Percentiles rank a stretch among this genome's conserved stretches.
phyloP scores from a whole-genome alignment of 2,113 vertebrate species.

The Pseudolaguvia tuberculata region DNA sequence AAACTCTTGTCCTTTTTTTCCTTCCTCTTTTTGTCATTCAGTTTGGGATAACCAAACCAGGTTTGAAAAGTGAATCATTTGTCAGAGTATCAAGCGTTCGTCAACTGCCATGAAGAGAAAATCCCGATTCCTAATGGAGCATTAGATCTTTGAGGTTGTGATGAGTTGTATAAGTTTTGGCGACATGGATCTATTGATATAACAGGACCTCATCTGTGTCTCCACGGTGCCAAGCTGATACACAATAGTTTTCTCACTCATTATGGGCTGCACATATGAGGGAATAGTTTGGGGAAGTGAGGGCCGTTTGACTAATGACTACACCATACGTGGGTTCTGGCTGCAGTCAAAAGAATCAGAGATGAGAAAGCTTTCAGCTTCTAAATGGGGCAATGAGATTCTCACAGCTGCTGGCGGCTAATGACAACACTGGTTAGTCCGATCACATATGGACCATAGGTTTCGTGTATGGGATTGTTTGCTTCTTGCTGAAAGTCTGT shows the following conservation, averaged over 20 bases:
- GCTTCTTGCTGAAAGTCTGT: conserved; percentile 23
- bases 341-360: conserved; percentile 30
- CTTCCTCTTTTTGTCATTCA: conserved; percentile 23
- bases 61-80: conserved; percentile 14
- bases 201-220: conserved; percentile 36
- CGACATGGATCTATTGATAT: conserved; percentile 8
- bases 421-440: conserved; percentile 2
- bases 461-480: conserved; percentile 4
- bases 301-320: conserved; percentile 37
- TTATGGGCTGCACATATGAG: conserved; percentile 9
- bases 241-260: conserved; percentile 35
- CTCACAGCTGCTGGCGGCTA: conserved; percentile 6
- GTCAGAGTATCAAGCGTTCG: conserved; percentile 14
- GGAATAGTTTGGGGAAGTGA: conserved; percentile 11
- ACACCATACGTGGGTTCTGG: conserved; percentile 31
- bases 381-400: conserved; percentile 14
- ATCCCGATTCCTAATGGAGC: conserved; percentile 27
- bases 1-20: not conserved
- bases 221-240: conserved; percentile 30
- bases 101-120: conserved; percentile 25
- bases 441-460: conserved; percentile 8
- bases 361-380: conserved; percentile 4
- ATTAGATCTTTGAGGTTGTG: conserved; percentile 19
- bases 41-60: conserved; percentile 22
- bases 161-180: conserved; percentile 31